Evolutionary conservation across 2,113 vertebrate species (phyloP).

Genomic region (Poeciliopsis occidentalis): DNA sequence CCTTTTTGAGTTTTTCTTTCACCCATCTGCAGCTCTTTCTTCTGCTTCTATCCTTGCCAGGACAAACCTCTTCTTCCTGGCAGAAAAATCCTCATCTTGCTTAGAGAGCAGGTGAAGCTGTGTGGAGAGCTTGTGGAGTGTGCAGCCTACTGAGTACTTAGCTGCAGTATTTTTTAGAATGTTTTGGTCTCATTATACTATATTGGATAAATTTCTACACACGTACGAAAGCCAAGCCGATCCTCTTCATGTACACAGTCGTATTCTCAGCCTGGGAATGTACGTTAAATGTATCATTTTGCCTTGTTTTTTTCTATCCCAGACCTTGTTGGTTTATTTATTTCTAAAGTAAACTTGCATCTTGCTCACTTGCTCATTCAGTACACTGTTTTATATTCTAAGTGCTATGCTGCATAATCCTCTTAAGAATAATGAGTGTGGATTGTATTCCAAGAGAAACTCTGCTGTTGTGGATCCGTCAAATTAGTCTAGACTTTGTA

Average conservation of each 20-base stretch:
- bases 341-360: background rate
- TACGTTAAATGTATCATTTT: slow-evolving; percentile 39
- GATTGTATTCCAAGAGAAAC: slow-evolving; percentile 46
- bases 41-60: slow-evolving; percentile 48
- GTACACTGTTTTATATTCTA: slow-evolving; percentile 34
- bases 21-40: slow-evolving; percentile 19
- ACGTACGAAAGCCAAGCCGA: slow-evolving; percentile 24
- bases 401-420: slow-evolving; percentile 60
- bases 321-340: background rate
- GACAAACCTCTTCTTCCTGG: slow-evolving; percentile 58
- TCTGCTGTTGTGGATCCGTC: slow-evolving; percentile 35
- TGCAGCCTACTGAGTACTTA: background rate
- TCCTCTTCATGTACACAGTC: slow-evolving; percentile 7
- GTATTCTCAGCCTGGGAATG: slow-evolving; percentile 45
- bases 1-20: slow-evolving; percentile 40
- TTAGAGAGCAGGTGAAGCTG: slow-evolving; percentile 26
- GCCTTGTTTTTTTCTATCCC: background rate
- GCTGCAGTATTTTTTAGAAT: background rate
- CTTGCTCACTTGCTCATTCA: slow-evolving; percentile 22
- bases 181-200: background rate
- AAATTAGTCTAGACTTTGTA: slow-evolving; percentile 66
- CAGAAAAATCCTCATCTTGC: slow-evolving; percentile 22
- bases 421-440: slow-evolving; percentile 64
- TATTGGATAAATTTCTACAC: background rate
- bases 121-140: slow-evolving; percentile 19